Percentiles rank a stretch among this genome's conserved stretches.
phyloP scores from a whole-genome alignment of 2,888 invertebrate species.

The Polydrusus pterygomalis region DNA sequence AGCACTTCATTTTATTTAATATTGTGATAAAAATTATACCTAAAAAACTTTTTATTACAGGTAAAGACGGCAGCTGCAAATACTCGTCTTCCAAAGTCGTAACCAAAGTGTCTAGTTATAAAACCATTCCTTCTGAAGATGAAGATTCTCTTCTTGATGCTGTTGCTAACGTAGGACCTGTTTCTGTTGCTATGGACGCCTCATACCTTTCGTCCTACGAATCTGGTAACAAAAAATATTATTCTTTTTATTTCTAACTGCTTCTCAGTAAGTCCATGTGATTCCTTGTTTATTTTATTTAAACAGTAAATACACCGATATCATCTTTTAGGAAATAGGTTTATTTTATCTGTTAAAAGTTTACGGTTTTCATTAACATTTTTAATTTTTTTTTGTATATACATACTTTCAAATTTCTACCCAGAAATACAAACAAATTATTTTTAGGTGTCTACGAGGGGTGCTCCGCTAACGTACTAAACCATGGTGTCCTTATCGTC shows the following conservation, averaged over 20 bases:
- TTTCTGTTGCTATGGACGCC: constrained; percentile 50
- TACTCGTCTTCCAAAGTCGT: constrained; percentile 41
- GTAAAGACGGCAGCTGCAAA: constrained; percentile 23
- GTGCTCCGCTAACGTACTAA: constrained; percentile 8
- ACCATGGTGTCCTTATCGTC: constrained; percentile 44
- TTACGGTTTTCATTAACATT: too few species aligned
- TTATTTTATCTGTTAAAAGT: too few species aligned
- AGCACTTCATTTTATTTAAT: too few species aligned
- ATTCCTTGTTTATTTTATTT: too few species aligned
- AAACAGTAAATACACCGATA: too few species aligned
- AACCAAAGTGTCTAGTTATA: constrained; percentile 33
- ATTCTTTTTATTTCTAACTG: too few species aligned
- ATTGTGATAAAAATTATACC: too few species aligned
- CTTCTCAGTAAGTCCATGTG: too few species aligned
- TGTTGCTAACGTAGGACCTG: constrained; percentile 46
- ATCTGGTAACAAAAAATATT: constrained; percentile 15
- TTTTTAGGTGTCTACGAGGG: constrained; percentile 23
- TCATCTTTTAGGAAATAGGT: too few species aligned
- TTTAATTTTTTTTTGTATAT: too few species aligned
- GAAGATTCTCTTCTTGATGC: constrained; percentile 45
- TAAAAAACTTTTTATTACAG: background rate
- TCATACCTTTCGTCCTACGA: constrained; percentile 31
- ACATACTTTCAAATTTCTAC: too few species aligned
- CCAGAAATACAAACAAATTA: too few species aligned
- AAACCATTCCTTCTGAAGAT: background rate